A percentile compares a stretch with the other conserved stretches of the same genome.
These are phyloP conservation scores for Mobula birostris DNA, from an alignment of 2,113 vertebrate genomes.

Conservation along the genomic window DNA sequence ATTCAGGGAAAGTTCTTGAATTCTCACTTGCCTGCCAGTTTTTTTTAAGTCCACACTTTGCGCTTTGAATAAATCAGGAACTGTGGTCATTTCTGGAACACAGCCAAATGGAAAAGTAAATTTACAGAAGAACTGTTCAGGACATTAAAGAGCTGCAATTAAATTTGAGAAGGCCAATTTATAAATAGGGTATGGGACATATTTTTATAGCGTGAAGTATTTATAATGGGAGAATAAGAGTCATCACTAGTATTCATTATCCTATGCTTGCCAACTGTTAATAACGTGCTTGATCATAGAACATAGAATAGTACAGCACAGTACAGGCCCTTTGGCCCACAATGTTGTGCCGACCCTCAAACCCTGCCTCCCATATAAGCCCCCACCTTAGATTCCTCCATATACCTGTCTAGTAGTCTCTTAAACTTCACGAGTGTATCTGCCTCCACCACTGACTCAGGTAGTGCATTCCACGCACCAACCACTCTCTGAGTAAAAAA, in stretches of 20 bases:
- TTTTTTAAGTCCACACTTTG: background rate
- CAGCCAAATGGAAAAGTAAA: conserved; percentile 6
- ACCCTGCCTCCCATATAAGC: too few species aligned
- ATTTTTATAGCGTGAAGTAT: background rate
- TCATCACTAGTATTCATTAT: background rate
- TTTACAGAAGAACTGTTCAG: background rate
- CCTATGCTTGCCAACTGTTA: background rate
- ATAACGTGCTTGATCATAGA: background rate
- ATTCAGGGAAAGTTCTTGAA: background rate
- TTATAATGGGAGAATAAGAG: background rate
- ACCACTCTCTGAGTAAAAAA: too few species aligned
- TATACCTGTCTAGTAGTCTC: too few species aligned
- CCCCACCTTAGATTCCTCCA: too few species aligned
- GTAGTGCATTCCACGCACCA: too few species aligned
- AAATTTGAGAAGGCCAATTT: conserved; percentile 8
- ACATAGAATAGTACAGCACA: too few species aligned
- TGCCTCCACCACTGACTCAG: too few species aligned
- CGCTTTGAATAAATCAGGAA: conserved; percentile 3
- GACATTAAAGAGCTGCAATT: background rate
- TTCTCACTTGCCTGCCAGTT: background rate
- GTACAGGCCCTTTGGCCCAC: too few species aligned
- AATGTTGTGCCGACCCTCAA: too few species aligned
- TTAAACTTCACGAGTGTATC: too few species aligned
- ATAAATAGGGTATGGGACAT: background rate
- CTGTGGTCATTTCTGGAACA: background rate